A percentile compares a stretch with the other conserved stretches of the same genome.
phyloP scores from a whole-genome alignment of 2,888 invertebrate species.

The Hecatera dysodea region DNA sequence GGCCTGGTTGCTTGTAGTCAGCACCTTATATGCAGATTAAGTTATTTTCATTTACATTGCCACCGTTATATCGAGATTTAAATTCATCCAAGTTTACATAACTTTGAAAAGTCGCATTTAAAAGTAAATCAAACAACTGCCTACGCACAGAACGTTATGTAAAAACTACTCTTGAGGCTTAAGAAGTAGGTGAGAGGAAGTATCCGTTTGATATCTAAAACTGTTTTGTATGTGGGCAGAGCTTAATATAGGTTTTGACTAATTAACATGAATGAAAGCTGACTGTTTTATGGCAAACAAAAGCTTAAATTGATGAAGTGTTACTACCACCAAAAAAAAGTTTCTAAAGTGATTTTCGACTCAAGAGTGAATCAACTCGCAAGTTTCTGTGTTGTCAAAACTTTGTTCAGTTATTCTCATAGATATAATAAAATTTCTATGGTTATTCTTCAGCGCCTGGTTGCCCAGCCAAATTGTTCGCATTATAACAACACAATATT shows the following conservation, averaged over 20 bases:
- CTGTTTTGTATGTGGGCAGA: background rate
- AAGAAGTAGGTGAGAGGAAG: background rate
- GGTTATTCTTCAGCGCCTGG: no score
- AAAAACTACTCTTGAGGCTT: slow-evolving; percentile 17
- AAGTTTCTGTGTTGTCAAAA: no score
- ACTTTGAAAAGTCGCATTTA: slow-evolving; percentile 9
- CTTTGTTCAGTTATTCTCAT: no score
- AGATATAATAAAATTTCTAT: no score
- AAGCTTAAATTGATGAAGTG: no score
- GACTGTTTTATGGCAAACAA: background rate
- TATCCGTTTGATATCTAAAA: slow-evolving; percentile 12
- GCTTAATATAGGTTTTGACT: background rate
- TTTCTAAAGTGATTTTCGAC: no score
- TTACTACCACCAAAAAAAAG: no score
- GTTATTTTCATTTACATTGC: background rate
- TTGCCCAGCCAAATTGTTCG: no score
- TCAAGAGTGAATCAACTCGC: no score
- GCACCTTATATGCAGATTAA: no score
- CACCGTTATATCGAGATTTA: background rate
- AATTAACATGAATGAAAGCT: slow-evolving; percentile 17
- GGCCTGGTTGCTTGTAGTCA: no score
- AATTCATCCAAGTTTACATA: slow-evolving; percentile 27
- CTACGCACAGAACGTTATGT: slow-evolving; percentile 35
- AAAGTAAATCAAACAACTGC: slow-evolving; percentile 13
- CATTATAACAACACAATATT: no score